Evolutionary conservation across 2,797 vertebrate species (phyloP).

Genomic region (Melanotaenia nigrans): DNA sequence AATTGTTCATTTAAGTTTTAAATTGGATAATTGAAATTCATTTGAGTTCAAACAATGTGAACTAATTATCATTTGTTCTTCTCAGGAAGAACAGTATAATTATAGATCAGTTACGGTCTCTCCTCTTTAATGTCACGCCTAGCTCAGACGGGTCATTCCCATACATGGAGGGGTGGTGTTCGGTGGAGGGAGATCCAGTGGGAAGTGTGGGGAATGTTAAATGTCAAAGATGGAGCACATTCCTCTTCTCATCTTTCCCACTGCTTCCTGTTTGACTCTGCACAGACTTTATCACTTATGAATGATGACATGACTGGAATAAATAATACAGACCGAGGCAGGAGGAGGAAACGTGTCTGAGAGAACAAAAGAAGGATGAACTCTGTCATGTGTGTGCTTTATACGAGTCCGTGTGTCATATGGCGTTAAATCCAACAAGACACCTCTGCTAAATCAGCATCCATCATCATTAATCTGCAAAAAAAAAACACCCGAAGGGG

Average conservation of each 20-base stretch:
- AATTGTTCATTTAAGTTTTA: too few species aligned
- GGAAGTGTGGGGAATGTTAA: neutral
- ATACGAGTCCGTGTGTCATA: slow-evolving; percentile 26
- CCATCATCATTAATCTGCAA: slow-evolving; percentile 41
- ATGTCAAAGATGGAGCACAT: slow-evolving; percentile 20
- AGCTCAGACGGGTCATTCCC: slow-evolving; percentile 8
- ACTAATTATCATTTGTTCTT: neutral
- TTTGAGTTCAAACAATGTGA: too few species aligned
- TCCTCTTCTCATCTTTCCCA: slow-evolving; percentile 20
- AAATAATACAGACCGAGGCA: slow-evolving; percentile 62
- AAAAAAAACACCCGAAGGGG: slow-evolving; percentile 31
- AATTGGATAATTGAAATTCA: too few species aligned
- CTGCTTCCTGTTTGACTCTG: slow-evolving; percentile 47
- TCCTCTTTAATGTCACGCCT: slow-evolving; percentile 2
- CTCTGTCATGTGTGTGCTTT: slow-evolving; percentile 3
- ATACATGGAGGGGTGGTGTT: neutral
- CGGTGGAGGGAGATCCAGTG: neutral
- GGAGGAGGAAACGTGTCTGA: slow-evolving; percentile 4
- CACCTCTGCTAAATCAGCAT: slow-evolving; percentile 52
- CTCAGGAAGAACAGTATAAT: slow-evolving; percentile 11
- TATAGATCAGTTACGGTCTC: slow-evolving; percentile 29
- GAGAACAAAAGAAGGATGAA: slow-evolving; percentile 11
- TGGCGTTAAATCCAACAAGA: slow-evolving; percentile 34
- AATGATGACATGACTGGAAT: slow-evolving; percentile 61
- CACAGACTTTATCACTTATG: slow-evolving; percentile 61